phyloP scores from a whole-genome alignment of 2,888 invertebrate genomes.

The Drosophila maculinotata region DNA sequence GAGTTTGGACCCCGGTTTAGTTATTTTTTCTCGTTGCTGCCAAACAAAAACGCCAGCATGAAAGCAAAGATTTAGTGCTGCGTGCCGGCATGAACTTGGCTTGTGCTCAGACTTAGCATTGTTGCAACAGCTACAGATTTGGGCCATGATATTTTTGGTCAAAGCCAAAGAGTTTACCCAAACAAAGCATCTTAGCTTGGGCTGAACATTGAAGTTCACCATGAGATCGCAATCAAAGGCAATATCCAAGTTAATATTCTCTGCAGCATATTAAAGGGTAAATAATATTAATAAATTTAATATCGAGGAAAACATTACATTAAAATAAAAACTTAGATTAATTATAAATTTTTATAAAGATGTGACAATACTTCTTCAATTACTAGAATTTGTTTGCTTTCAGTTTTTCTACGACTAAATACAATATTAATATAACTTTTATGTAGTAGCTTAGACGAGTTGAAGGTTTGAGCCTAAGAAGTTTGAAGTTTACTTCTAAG shows the following conservation, averaged over 20 bases:
- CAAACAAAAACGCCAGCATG: slow-evolving; percentile 69
- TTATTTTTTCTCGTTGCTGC: slow-evolving; percentile 34
- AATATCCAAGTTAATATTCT: slow-evolving; percentile 8
- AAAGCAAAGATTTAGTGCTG: slow-evolving; percentile 79
- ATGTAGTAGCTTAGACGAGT: too few relatives aligned
- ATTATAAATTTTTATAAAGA: too few relatives aligned
- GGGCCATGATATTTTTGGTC: slow-evolving; percentile 39
- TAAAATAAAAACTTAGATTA: too few relatives aligned
- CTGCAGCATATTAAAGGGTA: background rate
- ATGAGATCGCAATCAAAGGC: slow-evolving; percentile 15
- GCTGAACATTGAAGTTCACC: slow-evolving; percentile 12
- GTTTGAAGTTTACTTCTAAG: too few relatives aligned
- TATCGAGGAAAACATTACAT: too few relatives aligned
- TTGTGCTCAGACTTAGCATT: slow-evolving; percentile 43
- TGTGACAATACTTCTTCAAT: too few relatives aligned
- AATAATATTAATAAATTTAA: background rate
- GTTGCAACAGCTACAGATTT: slow-evolving; percentile 54
- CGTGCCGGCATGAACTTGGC: slow-evolving; percentile 73
- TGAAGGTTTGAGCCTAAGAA: too few relatives aligned
- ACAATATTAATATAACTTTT: too few relatives aligned
- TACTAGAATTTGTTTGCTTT: too few relatives aligned
- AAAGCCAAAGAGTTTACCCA: slow-evolving; percentile 37
- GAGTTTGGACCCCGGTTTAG: slow-evolving; percentile 30
- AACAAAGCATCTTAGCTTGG: slow-evolving; percentile 29
- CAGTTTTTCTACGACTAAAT: too few relatives aligned